phyloP scores from a whole-genome alignment of 2,797 vertebrate species.

The Sebastes glaucus region DNA sequence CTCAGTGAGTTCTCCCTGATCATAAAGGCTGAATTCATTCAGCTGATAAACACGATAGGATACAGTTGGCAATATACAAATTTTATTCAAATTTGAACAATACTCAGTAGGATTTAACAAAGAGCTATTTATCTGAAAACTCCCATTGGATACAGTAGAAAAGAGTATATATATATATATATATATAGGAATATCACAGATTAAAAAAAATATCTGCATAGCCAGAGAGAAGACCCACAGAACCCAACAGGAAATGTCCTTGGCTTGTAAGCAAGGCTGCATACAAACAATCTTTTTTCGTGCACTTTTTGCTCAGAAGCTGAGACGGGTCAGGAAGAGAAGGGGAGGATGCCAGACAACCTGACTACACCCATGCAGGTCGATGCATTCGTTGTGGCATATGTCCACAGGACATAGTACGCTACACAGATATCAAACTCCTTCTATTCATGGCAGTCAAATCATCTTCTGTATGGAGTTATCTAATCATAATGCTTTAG shows the following conservation, averaged over 20 bases:
- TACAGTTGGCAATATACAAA: constrained; percentile 65
- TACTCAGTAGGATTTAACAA: constrained; percentile 67
- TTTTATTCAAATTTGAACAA: constrained; percentile 76
- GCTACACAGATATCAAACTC: constrained; percentile 13
- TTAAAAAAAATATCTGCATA: constrained; percentile 78
- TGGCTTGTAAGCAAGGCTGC: constrained; percentile 33
- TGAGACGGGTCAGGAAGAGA: constrained; percentile 6
- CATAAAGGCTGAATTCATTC: constrained; percentile 40
- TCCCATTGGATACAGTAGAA: constrained; percentile 73
- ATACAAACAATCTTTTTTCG: constrained; percentile 22
- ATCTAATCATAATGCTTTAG: constrained; percentile 2
- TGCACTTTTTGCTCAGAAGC: constrained; percentile 33
- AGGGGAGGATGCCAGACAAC: neutral
- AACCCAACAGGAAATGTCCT: constrained; percentile 48
- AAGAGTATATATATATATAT: constrained; percentile 48
- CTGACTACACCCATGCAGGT: neutral
- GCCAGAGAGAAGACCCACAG: constrained; percentile 54
- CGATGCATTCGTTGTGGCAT: constrained; percentile 7
- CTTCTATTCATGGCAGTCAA: neutral
- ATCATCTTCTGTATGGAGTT: neutral
- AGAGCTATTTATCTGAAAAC: constrained; percentile 51
- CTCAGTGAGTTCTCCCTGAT: neutral
- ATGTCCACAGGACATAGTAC: constrained; percentile 49
- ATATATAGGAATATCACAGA: constrained; percentile 48
- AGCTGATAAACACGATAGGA: constrained; percentile 34